Base-by-base conservation (phyloP, 2,113 vertebrate species). In the Nothoprocta pentlandii region DNA sequence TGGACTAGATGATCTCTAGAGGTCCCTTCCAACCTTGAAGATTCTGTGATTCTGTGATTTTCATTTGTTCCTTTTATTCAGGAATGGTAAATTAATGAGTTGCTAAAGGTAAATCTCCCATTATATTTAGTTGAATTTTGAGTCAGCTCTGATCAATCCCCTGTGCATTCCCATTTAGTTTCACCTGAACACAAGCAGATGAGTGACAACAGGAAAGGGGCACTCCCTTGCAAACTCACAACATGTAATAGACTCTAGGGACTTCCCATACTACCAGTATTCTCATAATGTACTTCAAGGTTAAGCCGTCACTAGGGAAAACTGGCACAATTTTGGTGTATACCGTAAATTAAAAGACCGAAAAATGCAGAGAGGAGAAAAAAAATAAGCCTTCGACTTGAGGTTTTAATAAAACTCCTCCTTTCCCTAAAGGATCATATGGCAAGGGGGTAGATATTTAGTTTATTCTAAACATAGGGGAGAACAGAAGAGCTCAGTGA, bases 131-230 rank as follows among this genome's bases (percentile, higher is more conserved):
- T 12, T 30, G 21, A 15, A 34, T 63, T 75, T 49, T 56, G 15
- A n/a, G 44, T 14, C 71, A 4, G 1, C 2, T 46, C 1, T 5
- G 30, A 49, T 49, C 47, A 69, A 19, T 8, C 1, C 1, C 39
- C 28, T 68, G 30, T 9, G 23, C 26, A 4, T 49, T 11, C 13
- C 19, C 70, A 22, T 22, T 76, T 1, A 1, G 6, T 73, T 68
- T 79, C 28, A 61, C 10, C 28, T 59, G 28, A 73, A 34, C 2
- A 19, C 0, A 14, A n/a, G 47, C 32, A 69, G 30, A 49, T 56
- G 28, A 56, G 54, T 56, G 28, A 63, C 42, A 46, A 4, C 19
- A 85, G 3, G 2, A 17, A 77, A 69, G 1, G 21, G 6, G 5
- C 5, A 39, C 36, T 83, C 25, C 56, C 12, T 34, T 34, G 26